Conservation (phyloP, 2,888 invertebrate genomes). For the Corbicula japonica region DNA sequence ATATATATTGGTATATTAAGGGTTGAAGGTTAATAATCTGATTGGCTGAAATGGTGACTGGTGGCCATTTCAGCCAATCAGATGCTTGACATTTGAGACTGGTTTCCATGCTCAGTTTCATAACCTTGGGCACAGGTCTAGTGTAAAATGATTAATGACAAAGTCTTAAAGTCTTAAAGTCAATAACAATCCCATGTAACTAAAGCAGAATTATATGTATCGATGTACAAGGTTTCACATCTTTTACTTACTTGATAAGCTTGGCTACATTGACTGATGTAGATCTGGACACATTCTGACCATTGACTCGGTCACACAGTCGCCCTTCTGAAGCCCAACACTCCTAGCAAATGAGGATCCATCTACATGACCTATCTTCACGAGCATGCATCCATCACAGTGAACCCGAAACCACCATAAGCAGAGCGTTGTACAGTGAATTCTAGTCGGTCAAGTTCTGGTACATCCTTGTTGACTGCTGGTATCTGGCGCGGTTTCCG, state of each 20-base stretch:
- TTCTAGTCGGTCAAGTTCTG: slow-evolving; percentile 46
- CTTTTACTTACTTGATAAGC: slow-evolving; percentile 81
- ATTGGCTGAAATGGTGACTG: too few relatives aligned
- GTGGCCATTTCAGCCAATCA: too few relatives aligned
- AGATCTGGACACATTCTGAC: slow-evolving; percentile 83
- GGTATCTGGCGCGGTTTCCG: slow-evolving; percentile 23
- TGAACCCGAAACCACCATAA: slow-evolving; percentile 82
- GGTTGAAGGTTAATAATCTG: too few relatives aligned
- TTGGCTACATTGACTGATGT: slow-evolving; percentile 82
- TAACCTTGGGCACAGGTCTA: too few relatives aligned
- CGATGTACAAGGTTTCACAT: background rate
- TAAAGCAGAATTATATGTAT: too few relatives aligned
- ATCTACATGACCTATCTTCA: slow-evolving; percentile 82
- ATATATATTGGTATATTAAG: too few relatives aligned
- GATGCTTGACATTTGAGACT: too few relatives aligned
- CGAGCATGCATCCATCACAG: slow-evolving; percentile 83
- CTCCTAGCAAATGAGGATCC: slow-evolving; percentile 79
- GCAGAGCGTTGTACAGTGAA: slow-evolving; percentile 71
- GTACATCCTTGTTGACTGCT: slow-evolving; percentile 55
- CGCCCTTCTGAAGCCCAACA: slow-evolving; percentile 79
- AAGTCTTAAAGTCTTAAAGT: background rate
- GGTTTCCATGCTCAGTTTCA: too few relatives aligned
- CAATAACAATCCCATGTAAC: background rate
- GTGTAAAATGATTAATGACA: background rate
- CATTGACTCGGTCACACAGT: slow-evolving; percentile 81